Evolutionary conservation across 2,888 invertebrate genomes (phyloP).

Genomic region (Tryphoninae sp.): DNA sequence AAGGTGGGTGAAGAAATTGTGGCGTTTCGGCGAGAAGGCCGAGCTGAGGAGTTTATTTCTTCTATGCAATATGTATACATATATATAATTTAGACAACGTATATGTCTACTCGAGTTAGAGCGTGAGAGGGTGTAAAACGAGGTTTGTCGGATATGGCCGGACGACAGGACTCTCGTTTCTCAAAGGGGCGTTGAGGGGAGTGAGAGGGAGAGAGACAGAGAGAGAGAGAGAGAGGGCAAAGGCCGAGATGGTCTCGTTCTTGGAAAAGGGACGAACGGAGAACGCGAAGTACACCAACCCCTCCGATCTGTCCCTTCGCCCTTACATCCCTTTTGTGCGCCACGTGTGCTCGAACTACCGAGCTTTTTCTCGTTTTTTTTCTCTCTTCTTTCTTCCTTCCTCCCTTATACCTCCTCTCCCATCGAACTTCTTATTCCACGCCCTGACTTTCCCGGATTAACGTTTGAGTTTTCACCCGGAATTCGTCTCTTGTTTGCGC

Average conservation of each 20-base stretch:
- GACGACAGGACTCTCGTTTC: slow-evolving; percentile 52
- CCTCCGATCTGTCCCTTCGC: slow-evolving; percentile 24
- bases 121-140: slow-evolving; percentile 33
- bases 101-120: slow-evolving; percentile 9
- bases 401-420: slow-evolving; percentile 33
- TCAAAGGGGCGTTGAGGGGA: slow-evolving; percentile 14
- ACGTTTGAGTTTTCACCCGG: slow-evolving; percentile 51
- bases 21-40: slow-evolving; percentile 14
- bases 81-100: background rate
- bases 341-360: slow-evolving; percentile 45
- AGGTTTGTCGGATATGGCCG: slow-evolving; percentile 27
- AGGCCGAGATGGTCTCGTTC: slow-evolving; percentile 38
- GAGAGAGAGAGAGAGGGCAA: slow-evolving; percentile 2
- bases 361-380: slow-evolving; percentile 27
- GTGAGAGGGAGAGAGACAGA: background rate
- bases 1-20: slow-evolving; percentile 43
- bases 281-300: slow-evolving; percentile 39
- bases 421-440: slow-evolving; percentile 10
- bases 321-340: slow-evolving; percentile 15
- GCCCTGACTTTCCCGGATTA: slow-evolving; percentile 32
- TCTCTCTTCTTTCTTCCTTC: slow-evolving; percentile 32
- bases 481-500: slow-evolving; percentile 37
- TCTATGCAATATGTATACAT: slow-evolving; percentile 8
- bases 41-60: slow-evolving; percentile 43
- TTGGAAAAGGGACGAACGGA: slow-evolving; percentile 23